Evolutionary conservation across 2,888 invertebrate species (phyloP).

Genomic region (Erebia ligea): DNA sequence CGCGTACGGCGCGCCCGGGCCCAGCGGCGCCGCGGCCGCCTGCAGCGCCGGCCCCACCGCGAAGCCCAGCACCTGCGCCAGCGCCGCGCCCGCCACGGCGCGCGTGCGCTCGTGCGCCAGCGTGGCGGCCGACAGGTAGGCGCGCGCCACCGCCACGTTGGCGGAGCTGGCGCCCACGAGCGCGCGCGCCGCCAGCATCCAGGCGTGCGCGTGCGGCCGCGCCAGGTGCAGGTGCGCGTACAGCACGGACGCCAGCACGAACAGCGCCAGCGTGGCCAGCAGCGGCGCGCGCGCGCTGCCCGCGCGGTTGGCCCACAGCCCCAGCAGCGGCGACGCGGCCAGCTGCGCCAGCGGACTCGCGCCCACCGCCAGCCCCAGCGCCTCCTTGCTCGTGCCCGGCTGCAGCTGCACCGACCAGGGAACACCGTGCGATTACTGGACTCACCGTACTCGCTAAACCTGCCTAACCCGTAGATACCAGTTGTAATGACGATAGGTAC

Average conservation of each 20-base stretch:
- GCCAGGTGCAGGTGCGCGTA: constrained; percentile 90
- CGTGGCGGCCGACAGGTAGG: constrained; percentile 94
- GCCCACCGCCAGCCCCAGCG: constrained; percentile 92
- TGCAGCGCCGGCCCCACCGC: constrained; percentile 93
- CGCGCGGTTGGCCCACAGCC: constrained; percentile 92
- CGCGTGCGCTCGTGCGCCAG: constrained; percentile 89
- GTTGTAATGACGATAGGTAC: no score
- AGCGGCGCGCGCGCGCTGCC: constrained; percentile 89
- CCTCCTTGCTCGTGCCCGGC: constrained; percentile 90
- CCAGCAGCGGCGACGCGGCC: constrained; percentile 92
- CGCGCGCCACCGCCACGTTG: constrained; percentile 92
- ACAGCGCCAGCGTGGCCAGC: constrained; percentile 86
- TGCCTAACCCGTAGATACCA: no score
- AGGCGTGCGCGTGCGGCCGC: constrained; percentile 85
- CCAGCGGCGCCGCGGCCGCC: constrained; percentile 90
- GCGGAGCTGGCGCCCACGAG: constrained; percentile 93
- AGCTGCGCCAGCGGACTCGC: constrained; percentile 95
- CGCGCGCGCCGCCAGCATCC: constrained; percentile 90
- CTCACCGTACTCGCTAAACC: no score
- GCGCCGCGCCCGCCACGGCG: constrained; percentile 91
- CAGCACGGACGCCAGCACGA: constrained; percentile 87
- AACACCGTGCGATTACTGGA: no score
- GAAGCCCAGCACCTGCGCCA: constrained; percentile 94
- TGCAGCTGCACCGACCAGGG: constrained; percentile 85
- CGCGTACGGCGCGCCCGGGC: constrained; percentile 76